Evolutionary conservation across 1,140 invertebrate species (phyloP).

Genomic region (Habropoda laboriosa): DNA sequence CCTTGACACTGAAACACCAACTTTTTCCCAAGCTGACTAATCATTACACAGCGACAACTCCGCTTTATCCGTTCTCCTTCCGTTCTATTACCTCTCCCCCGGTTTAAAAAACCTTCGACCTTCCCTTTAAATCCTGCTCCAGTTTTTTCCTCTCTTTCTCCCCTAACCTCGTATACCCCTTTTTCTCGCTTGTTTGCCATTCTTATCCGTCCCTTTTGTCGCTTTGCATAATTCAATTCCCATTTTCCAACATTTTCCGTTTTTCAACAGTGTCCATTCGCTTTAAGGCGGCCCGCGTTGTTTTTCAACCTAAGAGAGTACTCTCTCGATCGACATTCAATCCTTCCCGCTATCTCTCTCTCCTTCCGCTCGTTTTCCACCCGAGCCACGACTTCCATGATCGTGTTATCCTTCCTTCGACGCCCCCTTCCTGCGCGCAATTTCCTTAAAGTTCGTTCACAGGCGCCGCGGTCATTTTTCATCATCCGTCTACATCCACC

Average conservation of each 20-base stretch:
- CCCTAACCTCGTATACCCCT: no score
- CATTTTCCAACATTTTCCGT: not conserved
- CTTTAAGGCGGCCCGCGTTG: not conserved
- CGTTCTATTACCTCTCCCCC: slow-evolving; percentile 1
- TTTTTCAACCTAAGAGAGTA: not conserved
- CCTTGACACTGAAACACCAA: no score
- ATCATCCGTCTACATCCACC: slow-evolving; percentile 24
- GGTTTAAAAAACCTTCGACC: slow-evolving; percentile 8
- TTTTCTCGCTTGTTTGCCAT: not conserved
- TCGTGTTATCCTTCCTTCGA: not conserved
- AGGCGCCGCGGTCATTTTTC: slow-evolving; percentile 16
- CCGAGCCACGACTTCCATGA: not conserved
- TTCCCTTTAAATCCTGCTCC: slow-evolving; percentile 13
- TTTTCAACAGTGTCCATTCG: not conserved
- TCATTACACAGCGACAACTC: not conserved
- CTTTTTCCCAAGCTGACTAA: not conserved
- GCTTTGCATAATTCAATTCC: slow-evolving; percentile 7
- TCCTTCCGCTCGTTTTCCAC: not conserved
- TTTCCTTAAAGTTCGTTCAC: not conserved
- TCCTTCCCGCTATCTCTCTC: not conserved
- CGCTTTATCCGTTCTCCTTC: not conserved
- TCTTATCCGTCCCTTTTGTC: not conserved
- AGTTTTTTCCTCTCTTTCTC: slow-evolving; percentile 6
- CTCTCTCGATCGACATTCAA: not conserved
- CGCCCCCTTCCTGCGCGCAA: not conserved